Evolutionary conservation across 2,797 vertebrate species (phyloP).

Genomic region (Melanotaenia parkinsoni): DNA sequence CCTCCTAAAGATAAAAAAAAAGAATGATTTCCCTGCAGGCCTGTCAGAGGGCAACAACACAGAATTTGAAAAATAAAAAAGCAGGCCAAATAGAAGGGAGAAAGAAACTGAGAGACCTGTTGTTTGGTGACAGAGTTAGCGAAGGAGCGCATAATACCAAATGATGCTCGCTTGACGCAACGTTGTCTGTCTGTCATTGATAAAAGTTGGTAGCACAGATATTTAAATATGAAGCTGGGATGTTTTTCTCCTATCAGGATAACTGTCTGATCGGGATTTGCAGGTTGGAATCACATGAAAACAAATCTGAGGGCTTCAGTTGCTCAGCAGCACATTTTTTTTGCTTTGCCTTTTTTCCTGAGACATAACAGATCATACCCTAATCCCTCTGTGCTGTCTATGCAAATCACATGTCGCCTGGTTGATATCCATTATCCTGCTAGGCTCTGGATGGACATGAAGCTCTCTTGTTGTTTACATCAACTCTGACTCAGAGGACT

Average conservation of each 20-base stretch:
- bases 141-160: constrained; percentile 75
- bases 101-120: constrained; percentile 51
- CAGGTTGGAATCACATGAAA: constrained; percentile 77
- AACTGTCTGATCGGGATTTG: constrained; percentile 84
- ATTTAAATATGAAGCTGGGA: constrained; percentile 72
- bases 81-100: constrained; percentile 23
- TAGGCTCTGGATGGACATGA: constrained; percentile 72
- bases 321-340: constrained; percentile 45
- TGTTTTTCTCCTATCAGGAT: constrained; percentile 78
- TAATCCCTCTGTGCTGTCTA: constrained; percentile 79
- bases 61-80: constrained; percentile 37
- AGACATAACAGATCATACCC: constrained; percentile 67
- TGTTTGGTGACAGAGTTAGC: constrained; percentile 52
- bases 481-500: constrained; percentile 71
- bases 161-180: constrained; percentile 77
- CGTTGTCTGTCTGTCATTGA: constrained; percentile 85
- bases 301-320: constrained; percentile 69
- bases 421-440: constrained; percentile 72
- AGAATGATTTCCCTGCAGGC: constrained; percentile 66
- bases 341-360: constrained; percentile 28
- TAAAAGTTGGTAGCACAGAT: constrained; percentile 78
- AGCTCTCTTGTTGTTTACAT: constrained; percentile 69
- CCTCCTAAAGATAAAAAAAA: constrained; percentile 31
- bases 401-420: constrained; percentile 73
- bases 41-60: constrained; percentile 70